Evolutionary conservation across 2,113 vertebrate genomes (phyloP).

Genomic region (Caranx ignobilis): DNA sequence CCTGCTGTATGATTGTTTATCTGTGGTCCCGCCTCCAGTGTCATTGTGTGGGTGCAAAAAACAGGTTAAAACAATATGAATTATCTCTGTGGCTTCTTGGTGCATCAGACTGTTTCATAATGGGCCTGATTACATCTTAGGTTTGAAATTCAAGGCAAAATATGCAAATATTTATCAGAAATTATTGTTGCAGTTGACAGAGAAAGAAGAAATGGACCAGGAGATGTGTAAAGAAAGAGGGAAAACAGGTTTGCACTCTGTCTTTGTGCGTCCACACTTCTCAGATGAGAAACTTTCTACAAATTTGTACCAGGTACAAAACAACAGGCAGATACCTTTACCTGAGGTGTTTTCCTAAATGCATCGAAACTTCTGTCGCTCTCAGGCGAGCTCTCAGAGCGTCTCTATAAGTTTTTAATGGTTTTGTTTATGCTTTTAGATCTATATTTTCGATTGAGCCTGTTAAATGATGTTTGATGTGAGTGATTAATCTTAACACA

Average conservation of each 20-base stretch:
- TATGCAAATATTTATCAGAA: constrained; percentile 1
- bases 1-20: not conserved
- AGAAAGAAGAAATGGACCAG: constrained; percentile 13
- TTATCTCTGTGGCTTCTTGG: constrained; percentile 2
- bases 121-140: not conserved
- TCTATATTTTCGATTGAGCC: not conserved
- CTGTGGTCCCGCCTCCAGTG: not conserved
- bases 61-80: not conserved
- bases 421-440: not conserved
- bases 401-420: not conserved
- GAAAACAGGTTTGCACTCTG: constrained; percentile 4
- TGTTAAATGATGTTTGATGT: not conserved
- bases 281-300: not conserved
- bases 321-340: not conserved
- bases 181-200: not conserved
- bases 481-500: no score
- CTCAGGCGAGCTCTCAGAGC: no score
- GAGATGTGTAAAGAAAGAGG: constrained; percentile 3
- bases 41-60: not conserved
- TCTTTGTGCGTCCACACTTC: not conserved
- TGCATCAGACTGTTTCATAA: not conserved
- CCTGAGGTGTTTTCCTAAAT: not conserved
- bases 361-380: not conserved
- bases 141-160: not conserved
- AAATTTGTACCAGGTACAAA: not conserved